These are phyloP conservation scores for Toxonevra muliebris DNA, from an alignment of 2,888 invertebrate genomes.

Conservation along the genomic window DNA sequence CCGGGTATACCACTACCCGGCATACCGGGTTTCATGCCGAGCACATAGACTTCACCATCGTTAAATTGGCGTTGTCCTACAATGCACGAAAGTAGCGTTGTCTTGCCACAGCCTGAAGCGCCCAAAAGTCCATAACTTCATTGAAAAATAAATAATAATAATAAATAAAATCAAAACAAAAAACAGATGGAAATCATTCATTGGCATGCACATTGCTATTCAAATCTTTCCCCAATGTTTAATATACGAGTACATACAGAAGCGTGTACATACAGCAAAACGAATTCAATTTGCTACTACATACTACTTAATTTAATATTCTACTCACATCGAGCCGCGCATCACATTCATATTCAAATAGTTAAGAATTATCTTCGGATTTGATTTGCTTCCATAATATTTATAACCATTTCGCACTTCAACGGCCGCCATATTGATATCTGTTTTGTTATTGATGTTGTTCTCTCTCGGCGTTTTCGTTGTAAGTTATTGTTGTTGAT, in stretches of 20 bases:
- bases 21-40: slow-evolving; percentile 77
- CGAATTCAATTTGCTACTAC: not conserved
- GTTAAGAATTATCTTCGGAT: slow-evolving; percentile 71
- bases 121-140: slow-evolving; percentile 85
- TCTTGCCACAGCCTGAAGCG: slow-evolving; percentile 91
- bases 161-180: not conserved
- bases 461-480: not conserved
- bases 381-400: slow-evolving; percentile 70
- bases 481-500: not conserved
- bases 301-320: not conserved
- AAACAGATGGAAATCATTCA: not conserved
- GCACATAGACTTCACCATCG: slow-evolving; percentile 77
- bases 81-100: slow-evolving; percentile 84
- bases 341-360: slow-evolving; percentile 79
- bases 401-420: slow-evolving; percentile 75
- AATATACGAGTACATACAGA: not conserved
- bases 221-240: not conserved
- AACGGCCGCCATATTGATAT: slow-evolving; percentile 68
- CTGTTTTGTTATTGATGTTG: slow-evolving; percentile 10
- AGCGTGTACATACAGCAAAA: too few species aligned
- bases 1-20: slow-evolving; percentile 76
- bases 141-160: slow-evolving; percentile 10
- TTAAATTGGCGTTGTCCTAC: slow-evolving; percentile 80
- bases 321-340: slow-evolving; percentile 79
- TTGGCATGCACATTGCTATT: not conserved